Percentiles rank a stretch among this genome's conserved stretches.
These are phyloP conservation scores for Jordanella pulchra DNA, from an alignment of 2,797 vertebrate species.

Conservation along the genomic window DNA sequence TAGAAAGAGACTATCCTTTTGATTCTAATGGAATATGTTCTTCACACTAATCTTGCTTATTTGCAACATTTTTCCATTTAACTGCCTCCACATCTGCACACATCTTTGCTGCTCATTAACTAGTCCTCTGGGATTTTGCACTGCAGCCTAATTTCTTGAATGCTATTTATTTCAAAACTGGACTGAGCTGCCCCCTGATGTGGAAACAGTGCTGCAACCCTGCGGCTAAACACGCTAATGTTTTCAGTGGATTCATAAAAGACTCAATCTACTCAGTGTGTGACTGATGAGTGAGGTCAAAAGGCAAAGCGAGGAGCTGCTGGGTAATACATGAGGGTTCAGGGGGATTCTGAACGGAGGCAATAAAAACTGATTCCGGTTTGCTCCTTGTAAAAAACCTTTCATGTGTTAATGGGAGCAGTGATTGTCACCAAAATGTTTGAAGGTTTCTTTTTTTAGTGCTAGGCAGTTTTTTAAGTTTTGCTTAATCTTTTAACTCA, in stretches of 20 bases:
- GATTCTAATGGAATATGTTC: too few species aligned
- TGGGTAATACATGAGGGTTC: not conserved
- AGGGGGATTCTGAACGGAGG: not conserved
- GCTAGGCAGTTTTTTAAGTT: too few species aligned
- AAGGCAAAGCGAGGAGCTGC: not conserved
- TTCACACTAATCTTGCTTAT: not conserved
- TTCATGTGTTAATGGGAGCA: too few species aligned
- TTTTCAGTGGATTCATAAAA: conserved; percentile 2
- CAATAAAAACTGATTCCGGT: not conserved
- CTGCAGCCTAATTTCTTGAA: not conserved
- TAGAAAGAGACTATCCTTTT: too few species aligned
- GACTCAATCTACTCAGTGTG: not conserved
- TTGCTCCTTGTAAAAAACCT: not conserved
- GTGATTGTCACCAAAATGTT: not conserved
- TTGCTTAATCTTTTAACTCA: not conserved
- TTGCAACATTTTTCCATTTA: not conserved
- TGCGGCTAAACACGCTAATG: not conserved
- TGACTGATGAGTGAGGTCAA: not conserved
- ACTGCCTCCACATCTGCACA: not conserved
- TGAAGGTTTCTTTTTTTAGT: too few species aligned
- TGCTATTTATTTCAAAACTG: not conserved
- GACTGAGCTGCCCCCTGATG: not conserved
- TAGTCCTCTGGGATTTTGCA: not conserved
- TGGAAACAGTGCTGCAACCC: not conserved
- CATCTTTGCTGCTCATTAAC: not conserved